Base-by-base conservation (phyloP, 1,140 invertebrate genomes). In the Danaus plexippus region DNA sequence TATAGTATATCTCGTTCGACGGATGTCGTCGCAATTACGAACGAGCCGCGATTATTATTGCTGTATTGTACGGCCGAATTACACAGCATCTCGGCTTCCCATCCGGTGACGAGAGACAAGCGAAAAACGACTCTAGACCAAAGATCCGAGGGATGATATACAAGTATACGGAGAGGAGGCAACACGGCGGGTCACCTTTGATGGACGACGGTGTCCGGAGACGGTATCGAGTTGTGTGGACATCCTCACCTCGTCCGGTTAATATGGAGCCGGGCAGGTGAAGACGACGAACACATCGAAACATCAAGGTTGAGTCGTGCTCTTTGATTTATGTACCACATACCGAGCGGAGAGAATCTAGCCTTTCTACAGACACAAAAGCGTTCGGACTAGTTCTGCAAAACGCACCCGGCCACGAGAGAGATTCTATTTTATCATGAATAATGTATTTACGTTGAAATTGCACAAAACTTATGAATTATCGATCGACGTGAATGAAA, bases 21-120 rank as follows among this genome's bases (percentile, higher is more conserved):
- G 80, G 80, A 84, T 81, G 77, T 77, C 74, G 71, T 67, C 71
- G 77, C 77, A 80, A 81, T 84, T 81, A 84, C 78, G 68, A 59
- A 57, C 61, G 64, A 66, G 62, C 66, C 66, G 64, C 76, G 73
- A 77, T 80, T 80, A 80, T 80, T 79, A 83, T 76, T 80, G 73
- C 69, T 63, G 72, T 73, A 84, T 84, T 81, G 80, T 84, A 71
- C 68, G 69, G 68, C 77, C 77, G 72, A 81, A 84, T 77, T 80
- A 75, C 70, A 72, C 55, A 59, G 68, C 77, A 68, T 79, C 77
- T 80, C 78, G 60, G 71, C 76, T 79, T 80, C 75, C 78, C 78
- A 80, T 81, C 78, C 77, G 77, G 73, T 64, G 46, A 47, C 50
- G 11, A 46, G 43, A 32, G 22, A 7, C 52, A 51, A 9, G 54